Evolutionary conservation across 2,888 invertebrate genomes (phyloP).

Genomic region (Eurois occulta): DNA sequence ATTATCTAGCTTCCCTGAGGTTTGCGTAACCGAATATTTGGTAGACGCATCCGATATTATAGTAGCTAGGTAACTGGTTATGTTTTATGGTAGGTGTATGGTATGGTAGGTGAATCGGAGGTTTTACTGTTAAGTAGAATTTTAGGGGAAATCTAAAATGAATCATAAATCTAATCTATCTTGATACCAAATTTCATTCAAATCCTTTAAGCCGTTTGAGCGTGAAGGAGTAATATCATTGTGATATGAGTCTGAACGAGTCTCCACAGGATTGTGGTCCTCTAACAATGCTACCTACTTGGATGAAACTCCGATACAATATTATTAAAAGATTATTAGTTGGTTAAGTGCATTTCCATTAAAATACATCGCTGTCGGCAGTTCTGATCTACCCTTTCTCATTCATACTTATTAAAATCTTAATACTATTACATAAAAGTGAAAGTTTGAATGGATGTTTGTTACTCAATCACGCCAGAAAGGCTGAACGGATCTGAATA

Average conservation of each 20-base stretch:
- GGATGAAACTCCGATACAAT: neutral
- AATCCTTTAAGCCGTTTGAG: too few species aligned
- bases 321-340: neutral
- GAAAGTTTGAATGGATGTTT: too few species aligned
- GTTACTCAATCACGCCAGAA: too few species aligned
- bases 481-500: too few species aligned
- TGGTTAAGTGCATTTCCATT: neutral
- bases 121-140: neutral
- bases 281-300: neutral
- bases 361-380: too few species aligned
- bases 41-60: neutral
- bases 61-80: neutral
- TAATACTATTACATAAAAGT: too few species aligned
- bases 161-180: too few species aligned
- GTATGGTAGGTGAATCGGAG: neutral
- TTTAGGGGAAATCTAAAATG: neutral
- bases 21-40: slow-evolving; percentile 28
- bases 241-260: neutral
- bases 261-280: neutral
- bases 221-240: too few species aligned
- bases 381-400: too few species aligned
- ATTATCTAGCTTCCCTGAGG: slow-evolving; percentile 24
- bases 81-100: too few species aligned
- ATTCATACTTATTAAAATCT: too few species aligned
- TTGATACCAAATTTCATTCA: too few species aligned